Conservation (phyloP, 2,888 invertebrate species). For the Ophioninae sp. region DNA sequence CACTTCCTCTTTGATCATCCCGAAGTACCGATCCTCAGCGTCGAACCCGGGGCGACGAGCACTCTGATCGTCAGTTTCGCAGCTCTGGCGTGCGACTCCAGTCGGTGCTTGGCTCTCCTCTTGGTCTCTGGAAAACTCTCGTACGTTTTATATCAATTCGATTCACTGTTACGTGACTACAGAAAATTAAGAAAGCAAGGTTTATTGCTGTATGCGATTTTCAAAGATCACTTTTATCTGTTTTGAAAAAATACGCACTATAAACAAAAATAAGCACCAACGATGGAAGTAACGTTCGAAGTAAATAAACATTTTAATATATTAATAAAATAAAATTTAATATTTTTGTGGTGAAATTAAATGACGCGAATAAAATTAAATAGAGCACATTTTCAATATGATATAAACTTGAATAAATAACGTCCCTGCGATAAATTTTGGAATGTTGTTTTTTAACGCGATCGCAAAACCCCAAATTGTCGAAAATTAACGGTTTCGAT, state of each 20-base stretch:
- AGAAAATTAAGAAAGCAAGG: too few relatives aligned
- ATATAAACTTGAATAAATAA: background rate
- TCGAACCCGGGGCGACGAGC: slow-evolving; percentile 76
- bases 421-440: background rate
- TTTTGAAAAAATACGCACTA: background rate
- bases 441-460: background rate
- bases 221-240: background rate
- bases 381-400: background rate
- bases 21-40: slow-evolving; percentile 79
- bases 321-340: background rate
- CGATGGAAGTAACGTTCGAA: too few relatives aligned
- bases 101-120: slow-evolving; percentile 76
- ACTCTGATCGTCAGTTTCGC: slow-evolving; percentile 75
- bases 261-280: too few relatives aligned
- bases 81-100: slow-evolving; percentile 73
- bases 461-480: background rate
- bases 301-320: background rate
- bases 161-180: background rate
- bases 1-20: slow-evolving; percentile 84
- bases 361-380: background rate
- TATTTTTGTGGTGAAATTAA: background rate
- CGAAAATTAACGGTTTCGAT: too few relatives aligned
- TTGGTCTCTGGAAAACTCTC: slow-evolving; percentile 77
- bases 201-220: background rate
- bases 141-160: slow-evolving; percentile 69